Evolutionary conservation across 92 coral and sea anemone genomes (phyloP).

Genomic region (Siderastrea radians): DNA sequence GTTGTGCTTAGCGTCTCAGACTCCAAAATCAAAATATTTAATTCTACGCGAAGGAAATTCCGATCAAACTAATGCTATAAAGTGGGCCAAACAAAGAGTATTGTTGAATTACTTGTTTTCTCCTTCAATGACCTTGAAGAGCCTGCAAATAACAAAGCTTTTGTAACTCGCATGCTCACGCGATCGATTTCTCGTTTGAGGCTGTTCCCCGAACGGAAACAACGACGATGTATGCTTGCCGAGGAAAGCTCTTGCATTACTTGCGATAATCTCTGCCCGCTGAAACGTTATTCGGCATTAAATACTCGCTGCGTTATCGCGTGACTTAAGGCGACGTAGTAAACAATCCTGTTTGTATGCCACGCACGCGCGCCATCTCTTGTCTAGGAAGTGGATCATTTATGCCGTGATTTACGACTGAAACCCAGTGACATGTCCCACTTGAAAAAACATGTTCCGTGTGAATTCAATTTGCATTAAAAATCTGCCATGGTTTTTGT

Average conservation of each 20-base stretch:
- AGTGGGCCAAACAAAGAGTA: slow-evolving; percentile 35
- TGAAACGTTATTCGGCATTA: slow-evolving; percentile 15
- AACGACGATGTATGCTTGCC: background rate
- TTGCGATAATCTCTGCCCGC: slow-evolving; percentile 2
- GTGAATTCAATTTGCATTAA: background rate
- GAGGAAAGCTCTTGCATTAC: slow-evolving; percentile 23
- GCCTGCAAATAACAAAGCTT: slow-evolving; percentile 28
- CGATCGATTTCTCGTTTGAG: slow-evolving; percentile 22
- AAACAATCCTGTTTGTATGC: slow-evolving; percentile 14
- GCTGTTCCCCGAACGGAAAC: background rate
- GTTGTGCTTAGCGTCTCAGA: background rate
- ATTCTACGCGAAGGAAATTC: slow-evolving; percentile 10
- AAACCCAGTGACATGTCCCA: slow-evolving; percentile 16
- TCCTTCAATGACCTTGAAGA: slow-evolving; percentile 41
- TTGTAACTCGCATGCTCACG: slow-evolving; percentile 23
- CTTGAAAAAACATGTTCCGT: background rate
- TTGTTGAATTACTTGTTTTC: slow-evolving; percentile 49
- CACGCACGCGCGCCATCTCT: slow-evolving; percentile 7
- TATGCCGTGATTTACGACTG: slow-evolving; percentile 32
- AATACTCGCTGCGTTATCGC: slow-evolving; percentile 26
- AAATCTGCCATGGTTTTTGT: background rate
- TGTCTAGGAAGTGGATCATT: slow-evolving; percentile 26
- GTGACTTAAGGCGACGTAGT: slow-evolving; percentile 22
- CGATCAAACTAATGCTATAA: slow-evolving; percentile 25
- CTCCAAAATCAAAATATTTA: slow-evolving; percentile 17